Evolutionary conservation across 2,888 invertebrate species (phyloP).

Genomic region (Lymantria dispar): DNA sequence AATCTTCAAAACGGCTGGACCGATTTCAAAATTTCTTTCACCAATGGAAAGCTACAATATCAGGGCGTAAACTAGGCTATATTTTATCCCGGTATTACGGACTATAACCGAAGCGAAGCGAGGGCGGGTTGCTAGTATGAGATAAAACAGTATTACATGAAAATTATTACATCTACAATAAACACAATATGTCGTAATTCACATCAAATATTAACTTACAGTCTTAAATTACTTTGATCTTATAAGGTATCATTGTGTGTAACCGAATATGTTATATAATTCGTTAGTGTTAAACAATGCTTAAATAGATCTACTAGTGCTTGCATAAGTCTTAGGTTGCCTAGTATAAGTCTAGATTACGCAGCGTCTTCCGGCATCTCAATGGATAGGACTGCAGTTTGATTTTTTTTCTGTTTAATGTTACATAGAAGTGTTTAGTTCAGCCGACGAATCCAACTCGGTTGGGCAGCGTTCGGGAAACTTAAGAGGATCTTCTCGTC

Average conservation of each 20-base stretch:
- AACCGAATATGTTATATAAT: not conserved
- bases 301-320: conserved; percentile 18
- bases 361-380: conserved; percentile 18
- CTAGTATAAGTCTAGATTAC: conserved; percentile 23
- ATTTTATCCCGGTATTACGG: no score
- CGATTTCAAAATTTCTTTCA: no score
- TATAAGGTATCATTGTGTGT: not conserved
- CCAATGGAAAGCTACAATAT: no score
- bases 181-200: conserved; percentile 2
- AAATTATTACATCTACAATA: not conserved
- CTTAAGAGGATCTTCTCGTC: no score
- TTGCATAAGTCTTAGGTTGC: conserved; percentile 22
- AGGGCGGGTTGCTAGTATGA: no score
- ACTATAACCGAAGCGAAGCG: no score
- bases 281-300: conserved; percentile 24
- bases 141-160: not conserved
- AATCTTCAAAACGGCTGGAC: no score
- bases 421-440: not conserved
- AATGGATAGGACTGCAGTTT: conserved; percentile 1
- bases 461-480: no score
- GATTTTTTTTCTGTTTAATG: no score
- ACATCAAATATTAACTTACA: conserved; percentile 19
- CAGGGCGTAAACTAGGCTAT: no score
- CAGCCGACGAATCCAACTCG: no score
- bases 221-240: conserved; percentile 16